Conservation (phyloP, 2,888 invertebrate genomes). For the Acleris cristana region DNA sequence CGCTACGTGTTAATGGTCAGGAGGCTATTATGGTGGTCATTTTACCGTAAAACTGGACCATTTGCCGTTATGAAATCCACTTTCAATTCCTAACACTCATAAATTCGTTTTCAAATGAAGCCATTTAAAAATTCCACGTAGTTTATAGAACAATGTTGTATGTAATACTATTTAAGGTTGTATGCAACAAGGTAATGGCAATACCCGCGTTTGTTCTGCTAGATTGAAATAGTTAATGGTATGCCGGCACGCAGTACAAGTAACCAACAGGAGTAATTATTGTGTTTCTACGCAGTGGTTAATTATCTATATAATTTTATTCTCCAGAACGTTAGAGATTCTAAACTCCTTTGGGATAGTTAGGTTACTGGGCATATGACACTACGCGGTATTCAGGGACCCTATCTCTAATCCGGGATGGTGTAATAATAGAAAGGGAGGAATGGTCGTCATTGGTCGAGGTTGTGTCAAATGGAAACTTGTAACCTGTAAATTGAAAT, state of each 20-base stretch:
- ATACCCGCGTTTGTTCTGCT: conserved; percentile 12
- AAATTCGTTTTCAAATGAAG: conserved; percentile 15
- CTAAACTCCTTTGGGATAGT: no score
- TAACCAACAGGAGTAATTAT: not conserved
- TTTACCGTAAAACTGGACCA: conserved; percentile 28
- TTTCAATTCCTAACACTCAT: conserved; percentile 19
- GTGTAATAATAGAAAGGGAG: no score
- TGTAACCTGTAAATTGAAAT: no score
- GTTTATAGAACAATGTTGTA: conserved; percentile 1
- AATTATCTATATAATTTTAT: not conserved
- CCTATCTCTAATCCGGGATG: no score
- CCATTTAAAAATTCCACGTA: conserved; percentile 1
- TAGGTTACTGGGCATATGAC: no score
- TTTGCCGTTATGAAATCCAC: conserved; percentile 27
- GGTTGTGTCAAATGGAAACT: no score
- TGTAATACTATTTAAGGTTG: conserved; percentile 4
- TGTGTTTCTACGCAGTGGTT: not conserved
- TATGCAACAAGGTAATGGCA: conserved; percentile 6
- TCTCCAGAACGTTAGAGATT: no score
- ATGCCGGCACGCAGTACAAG: conserved; percentile 8
- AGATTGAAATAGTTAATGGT: conserved; percentile 3
- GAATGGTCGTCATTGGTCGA: no score
- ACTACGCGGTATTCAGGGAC: no score
- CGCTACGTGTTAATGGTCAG: conserved; percentile 28
- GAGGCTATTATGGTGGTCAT: conserved; percentile 16